A percentile compares a stretch with the other conserved stretches of the same genome.
phyloP scores from a whole-genome alignment of 1,140 invertebrate genomes.

The Ganaspis sp. region DNA sequence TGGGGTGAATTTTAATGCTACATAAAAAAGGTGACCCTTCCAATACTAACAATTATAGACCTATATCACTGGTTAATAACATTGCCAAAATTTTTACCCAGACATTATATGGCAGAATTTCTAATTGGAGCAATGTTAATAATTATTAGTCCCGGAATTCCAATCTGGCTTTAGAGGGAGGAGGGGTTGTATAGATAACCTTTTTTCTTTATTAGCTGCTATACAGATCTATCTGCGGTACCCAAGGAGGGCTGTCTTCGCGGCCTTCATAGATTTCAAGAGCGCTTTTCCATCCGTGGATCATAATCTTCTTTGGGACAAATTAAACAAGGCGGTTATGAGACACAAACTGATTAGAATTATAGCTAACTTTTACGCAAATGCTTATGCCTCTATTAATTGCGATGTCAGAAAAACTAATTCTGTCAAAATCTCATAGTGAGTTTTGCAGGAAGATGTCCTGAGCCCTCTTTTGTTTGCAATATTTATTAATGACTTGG shows the following conservation, averaged over 20 bases:
- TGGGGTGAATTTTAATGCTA: no score
- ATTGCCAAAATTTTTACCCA: no score
- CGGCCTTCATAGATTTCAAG: neutral
- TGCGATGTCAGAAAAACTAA: neutral
- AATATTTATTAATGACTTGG: neutral
- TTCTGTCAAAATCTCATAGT: neutral
- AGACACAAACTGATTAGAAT: neutral
- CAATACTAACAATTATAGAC: no score
- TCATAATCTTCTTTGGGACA: neutral
- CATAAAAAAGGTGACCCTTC: no score
- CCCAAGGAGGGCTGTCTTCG: neutral
- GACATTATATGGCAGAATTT: no score
- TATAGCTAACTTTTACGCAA: neutral
- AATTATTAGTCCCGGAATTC: no score
- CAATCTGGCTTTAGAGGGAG: no score
- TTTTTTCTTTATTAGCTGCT: no score
- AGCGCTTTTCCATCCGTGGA: neutral
- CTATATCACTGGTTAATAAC: no score
- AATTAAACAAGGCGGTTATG: neutral
- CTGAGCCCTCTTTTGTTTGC: neutral
- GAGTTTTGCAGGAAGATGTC: neutral
- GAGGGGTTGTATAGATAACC: no score
- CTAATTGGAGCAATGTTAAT: no score
- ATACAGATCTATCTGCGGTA: neutral
- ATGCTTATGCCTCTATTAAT: neutral